These are phyloP conservation scores for Ditylenchus weischeri DNA, from an alignment of 2,888 invertebrate genomes.

Conservation along the genomic window DNA sequence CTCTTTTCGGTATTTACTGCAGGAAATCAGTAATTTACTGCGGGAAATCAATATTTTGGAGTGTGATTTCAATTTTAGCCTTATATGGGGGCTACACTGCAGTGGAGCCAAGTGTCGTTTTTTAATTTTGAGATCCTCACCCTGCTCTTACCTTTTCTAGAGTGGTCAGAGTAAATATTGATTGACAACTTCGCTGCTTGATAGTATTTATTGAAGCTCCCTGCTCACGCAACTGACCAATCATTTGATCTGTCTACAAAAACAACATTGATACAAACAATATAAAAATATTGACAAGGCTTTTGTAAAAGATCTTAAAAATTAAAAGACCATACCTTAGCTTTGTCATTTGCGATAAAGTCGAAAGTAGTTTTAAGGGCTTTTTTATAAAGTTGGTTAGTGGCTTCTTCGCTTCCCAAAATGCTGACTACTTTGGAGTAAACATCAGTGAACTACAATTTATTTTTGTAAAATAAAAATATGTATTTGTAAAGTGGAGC, in stretches of 20 bases:
- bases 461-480: no score
- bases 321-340: neutral
- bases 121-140: no score
- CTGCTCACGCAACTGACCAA: neutral
- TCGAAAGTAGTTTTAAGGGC: constrained; percentile 1
- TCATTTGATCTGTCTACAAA: neutral
- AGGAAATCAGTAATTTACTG: no score
- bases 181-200: constrained; percentile 8
- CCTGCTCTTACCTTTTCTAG: neutral
- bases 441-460: neutral
- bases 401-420: neutral
- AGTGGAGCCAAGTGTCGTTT: no score
- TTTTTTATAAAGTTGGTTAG: neutral
- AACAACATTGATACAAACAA: neutral
- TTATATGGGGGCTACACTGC: no score
- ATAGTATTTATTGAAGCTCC: constrained; percentile 2
- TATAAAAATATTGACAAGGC: no score
- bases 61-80: no score
- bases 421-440: constrained; percentile 3
- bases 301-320: neutral
- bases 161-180: neutral
- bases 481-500: no score
- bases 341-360: constrained; percentile 8
- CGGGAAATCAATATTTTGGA: no score
- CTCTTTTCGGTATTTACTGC: no score